phyloP scores from a whole-genome alignment of 2,113 vertebrate species.

The Theristicus caerulescens region DNA sequence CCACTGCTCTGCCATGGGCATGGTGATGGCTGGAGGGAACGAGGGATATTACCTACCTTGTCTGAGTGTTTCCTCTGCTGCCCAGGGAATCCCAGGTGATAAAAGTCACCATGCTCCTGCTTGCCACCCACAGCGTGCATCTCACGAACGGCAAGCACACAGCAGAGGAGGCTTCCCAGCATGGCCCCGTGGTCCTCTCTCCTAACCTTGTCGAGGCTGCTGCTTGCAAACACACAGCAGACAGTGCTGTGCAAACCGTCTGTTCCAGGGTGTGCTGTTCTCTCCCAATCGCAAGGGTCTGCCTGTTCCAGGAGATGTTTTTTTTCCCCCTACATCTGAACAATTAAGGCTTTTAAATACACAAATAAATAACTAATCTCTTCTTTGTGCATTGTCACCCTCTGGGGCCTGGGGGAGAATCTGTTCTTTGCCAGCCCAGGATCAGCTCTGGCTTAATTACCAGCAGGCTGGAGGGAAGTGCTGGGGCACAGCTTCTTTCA shows the following conservation, averaged over 20 bases:
- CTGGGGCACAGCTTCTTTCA: neutral
- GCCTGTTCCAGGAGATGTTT: neutral
- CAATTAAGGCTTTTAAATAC: neutral
- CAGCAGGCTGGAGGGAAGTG: neutral
- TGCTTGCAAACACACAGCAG: accelerated
- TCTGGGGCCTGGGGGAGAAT: neutral
- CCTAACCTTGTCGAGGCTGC: neutral
- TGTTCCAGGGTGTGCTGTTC: neutral
- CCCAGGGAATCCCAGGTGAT: neutral
- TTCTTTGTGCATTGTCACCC: neutral
- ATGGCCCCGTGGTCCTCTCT: neutral
- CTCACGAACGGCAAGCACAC: neutral
- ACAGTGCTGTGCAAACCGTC: neutral
- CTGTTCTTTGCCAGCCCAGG: neutral
- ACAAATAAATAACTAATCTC: neutral
- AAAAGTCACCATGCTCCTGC: neutral
- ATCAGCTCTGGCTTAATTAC: neutral
- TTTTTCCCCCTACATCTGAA: neutral
- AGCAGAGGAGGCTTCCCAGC: neutral
- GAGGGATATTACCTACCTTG: neutral
- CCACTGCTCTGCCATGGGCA: accelerated
- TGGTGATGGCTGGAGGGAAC: neutral
- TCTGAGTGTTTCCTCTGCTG: neutral
- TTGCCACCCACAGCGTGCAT: neutral
- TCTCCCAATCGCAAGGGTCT: neutral